phyloP scores from a whole-genome alignment of 2,113 vertebrate genomes.

The Dryoscopus gambensis region DNA sequence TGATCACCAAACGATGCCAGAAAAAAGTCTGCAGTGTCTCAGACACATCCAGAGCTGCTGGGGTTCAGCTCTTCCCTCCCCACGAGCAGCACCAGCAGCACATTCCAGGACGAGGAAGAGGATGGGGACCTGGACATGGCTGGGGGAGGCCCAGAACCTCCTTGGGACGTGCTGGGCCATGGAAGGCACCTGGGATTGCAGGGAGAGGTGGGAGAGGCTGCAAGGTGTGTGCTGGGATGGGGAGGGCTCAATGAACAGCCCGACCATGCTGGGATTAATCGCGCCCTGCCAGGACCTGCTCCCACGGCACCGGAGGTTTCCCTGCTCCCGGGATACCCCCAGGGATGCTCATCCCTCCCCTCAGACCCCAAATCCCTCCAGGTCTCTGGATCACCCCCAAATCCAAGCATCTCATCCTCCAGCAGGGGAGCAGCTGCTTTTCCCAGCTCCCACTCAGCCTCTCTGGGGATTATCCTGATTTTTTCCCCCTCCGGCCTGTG shows the following conservation, averaged over 20 bases:
- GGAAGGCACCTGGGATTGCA: neutral
- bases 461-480: neutral
- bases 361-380: neutral
- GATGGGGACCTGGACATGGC: neutral
- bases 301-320: neutral
- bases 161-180: accelerated
- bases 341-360: neutral
- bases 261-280: neutral
- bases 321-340: neutral
- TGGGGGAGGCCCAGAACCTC: neutral
- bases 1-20: slow-evolving; percentile 15
- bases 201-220: neutral
- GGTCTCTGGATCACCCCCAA: too few relatives aligned
- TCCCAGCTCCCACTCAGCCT: accelerated
- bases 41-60: neutral
- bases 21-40: neutral
- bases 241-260: neutral
- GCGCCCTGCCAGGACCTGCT: neutral
- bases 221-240: neutral
- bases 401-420: neutral
- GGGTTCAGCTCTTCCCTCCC: neutral
- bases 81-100: neutral
- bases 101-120: neutral
- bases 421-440: neutral
- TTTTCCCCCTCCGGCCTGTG: neutral